Percentiles rank a stretch among this genome's conserved stretches.
Conservation (phyloP, 2,797 vertebrate genomes). For the Vireo griseus region DNA sequence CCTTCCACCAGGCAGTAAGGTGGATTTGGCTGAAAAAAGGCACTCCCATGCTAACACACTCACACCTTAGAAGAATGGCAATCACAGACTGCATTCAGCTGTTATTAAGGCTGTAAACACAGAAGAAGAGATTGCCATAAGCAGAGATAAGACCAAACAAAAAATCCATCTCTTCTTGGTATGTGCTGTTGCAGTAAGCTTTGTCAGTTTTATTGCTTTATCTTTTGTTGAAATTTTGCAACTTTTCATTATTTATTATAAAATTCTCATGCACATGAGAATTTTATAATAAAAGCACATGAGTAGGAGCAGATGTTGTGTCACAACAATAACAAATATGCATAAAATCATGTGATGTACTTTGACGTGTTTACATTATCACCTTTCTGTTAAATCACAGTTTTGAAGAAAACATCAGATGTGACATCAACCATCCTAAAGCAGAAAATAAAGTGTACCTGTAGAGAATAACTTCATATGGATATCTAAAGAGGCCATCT, state of each 20-base stretch:
- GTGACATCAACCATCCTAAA: background rate
- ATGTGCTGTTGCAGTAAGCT: background rate
- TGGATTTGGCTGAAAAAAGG: background rate
- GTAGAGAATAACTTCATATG: background rate
- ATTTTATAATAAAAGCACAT: too few relatives aligned
- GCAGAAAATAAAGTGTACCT: background rate
- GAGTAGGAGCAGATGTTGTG: background rate
- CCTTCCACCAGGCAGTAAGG: background rate
- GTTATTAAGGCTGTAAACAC: background rate
- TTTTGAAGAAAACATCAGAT: background rate
- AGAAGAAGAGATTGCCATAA: background rate
- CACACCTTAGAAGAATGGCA: background rate
- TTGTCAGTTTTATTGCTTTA: background rate
- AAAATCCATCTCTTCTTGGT: background rate
- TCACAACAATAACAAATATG: background rate
- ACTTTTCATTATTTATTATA: background rate
- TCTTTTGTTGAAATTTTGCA: background rate
- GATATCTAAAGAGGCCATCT: background rate
- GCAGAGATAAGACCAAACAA: background rate
- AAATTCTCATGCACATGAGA: background rate
- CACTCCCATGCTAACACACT: background rate
- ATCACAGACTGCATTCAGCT: background rate
- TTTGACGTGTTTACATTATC: background rate
- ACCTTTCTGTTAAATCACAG: background rate
- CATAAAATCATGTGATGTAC: background rate